These are phyloP conservation scores for Diabrotica undecimpunctata DNA, from an alignment of 1,140 invertebrate genomes.

Conservation along the genomic window DNA sequence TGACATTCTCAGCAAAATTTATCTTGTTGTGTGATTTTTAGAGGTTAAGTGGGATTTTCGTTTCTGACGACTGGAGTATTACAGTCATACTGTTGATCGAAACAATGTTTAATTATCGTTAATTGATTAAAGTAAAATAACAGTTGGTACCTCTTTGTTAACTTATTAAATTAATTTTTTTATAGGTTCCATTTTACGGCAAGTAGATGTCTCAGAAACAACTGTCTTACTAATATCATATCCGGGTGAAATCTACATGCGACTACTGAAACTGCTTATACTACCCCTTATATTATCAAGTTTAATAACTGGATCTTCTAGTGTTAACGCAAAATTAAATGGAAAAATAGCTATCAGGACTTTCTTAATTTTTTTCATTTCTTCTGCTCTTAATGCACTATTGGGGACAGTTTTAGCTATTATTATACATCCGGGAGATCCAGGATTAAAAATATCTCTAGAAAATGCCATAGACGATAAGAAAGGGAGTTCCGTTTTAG, in stretches of 20 bases:
- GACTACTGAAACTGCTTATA: constrained; percentile 83
- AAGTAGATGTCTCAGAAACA: constrained; percentile 64
- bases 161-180: no score
- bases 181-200: constrained; percentile 70
- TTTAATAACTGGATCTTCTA: constrained; percentile 80
- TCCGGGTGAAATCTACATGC: constrained; percentile 87
- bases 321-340: constrained; percentile 80
- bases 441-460: constrained; percentile 56
- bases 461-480: constrained; percentile 15
- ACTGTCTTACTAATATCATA: constrained; percentile 81
- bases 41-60: no score
- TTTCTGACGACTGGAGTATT: no score
- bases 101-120: no score
- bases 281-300: constrained; percentile 84
- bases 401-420: constrained; percentile 71
- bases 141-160: no score
- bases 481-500: constrained; percentile 58
- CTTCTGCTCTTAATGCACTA: constrained; percentile 76
- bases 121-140: no score
- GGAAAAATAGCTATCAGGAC: constrained; percentile 78
- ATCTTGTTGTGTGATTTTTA: no score
- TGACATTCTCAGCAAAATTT: no score
- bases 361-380: constrained; percentile 73
- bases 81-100: no score
- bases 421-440: constrained; percentile 75